Percentiles rank a stretch among this genome's conserved stretches.
phyloP scores from a whole-genome alignment of 2,888 invertebrate genomes.

The Drosophila anomelani region DNA sequence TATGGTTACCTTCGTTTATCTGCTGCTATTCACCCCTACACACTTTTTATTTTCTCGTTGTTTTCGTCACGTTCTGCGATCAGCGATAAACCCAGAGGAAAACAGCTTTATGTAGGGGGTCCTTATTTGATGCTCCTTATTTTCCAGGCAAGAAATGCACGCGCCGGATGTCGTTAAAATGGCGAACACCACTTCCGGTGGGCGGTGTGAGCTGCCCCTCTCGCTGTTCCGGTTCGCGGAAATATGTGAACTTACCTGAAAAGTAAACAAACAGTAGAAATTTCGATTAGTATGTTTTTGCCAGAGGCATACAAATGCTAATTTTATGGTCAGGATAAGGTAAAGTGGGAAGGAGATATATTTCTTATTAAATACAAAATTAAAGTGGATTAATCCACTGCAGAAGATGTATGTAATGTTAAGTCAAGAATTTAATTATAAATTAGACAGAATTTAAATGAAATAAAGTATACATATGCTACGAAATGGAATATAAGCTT shows the following conservation, averaged over 20 bases:
- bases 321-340: constrained; percentile 1
- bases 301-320: constrained; percentile 5
- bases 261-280: constrained; percentile 22
- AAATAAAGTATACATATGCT: not conserved
- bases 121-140: constrained; percentile 19
- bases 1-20: constrained; percentile 56
- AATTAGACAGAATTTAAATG: not conserved
- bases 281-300: constrained; percentile 23
- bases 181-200: constrained; percentile 51
- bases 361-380: not conserved
- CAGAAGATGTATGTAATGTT: not conserved
- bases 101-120: constrained; percentile 26
- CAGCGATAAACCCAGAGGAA: constrained; percentile 37
- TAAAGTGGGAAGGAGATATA: not conserved
- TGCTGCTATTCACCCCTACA: constrained; percentile 23
- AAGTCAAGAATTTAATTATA: not conserved
- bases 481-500: not conserved
- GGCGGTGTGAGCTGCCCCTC: constrained; percentile 1
- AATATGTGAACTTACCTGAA: constrained; percentile 52
- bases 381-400: not conserved
- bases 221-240: constrained; percentile 18
- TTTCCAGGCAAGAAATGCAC: constrained; percentile 71
- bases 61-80: constrained; percentile 74
- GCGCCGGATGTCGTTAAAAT: constrained; percentile 70
- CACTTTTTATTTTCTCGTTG: constrained; percentile 51